Base-by-base conservation (phyloP, 2,113 vertebrate species). In the Oryzias melastigma region DNA sequence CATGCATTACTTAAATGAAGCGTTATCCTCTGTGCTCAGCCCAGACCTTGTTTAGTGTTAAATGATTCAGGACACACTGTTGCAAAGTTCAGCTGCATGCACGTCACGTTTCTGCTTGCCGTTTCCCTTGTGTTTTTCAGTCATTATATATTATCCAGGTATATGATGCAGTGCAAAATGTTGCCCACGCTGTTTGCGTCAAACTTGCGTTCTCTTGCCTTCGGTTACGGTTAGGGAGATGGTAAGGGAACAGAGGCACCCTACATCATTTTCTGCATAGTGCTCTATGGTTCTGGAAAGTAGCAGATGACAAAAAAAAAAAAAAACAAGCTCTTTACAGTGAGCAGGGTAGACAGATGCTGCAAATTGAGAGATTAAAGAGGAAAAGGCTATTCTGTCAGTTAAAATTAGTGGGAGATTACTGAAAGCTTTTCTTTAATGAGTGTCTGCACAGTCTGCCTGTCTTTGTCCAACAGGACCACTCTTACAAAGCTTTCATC, bases 21-120 rank as follows among this genome's bases (percentile, higher is more conserved):
- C 72, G 75, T 81, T 84, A 83, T 85, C 81, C 77, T 75, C 71
- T 58, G 81, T 25, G 14, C 78, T 83, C 73, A 70, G 35, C 68
- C 65, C 62, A 80, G 65, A 75, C 79, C 75, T 88, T 86, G 78
- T 85, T 89, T 82, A 77, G 73, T 80, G 65, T 89, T 88, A 69
- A 89, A 88, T 90, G 83, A 89, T 89, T 88, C 86, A 90, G 60
- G 47, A 75, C 53, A 58, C 78, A 80, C 75, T 59, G 68, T 79
- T 77, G 80, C 75, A 75, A 77, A 80, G 69, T 68, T 58, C 52
- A 52, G 63, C 58, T 70, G 78, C 78, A 87, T 85, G 75, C 87
- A 71, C 72, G 59, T 78, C 80, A 86, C 80, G 72, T 88, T 76
- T 71, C 46, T 15, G 58, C 68, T 70, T 58, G 62, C 77, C 29